Base-by-base conservation (phyloP, 2,888 invertebrate species). In the Odiellus spinosus region DNA sequence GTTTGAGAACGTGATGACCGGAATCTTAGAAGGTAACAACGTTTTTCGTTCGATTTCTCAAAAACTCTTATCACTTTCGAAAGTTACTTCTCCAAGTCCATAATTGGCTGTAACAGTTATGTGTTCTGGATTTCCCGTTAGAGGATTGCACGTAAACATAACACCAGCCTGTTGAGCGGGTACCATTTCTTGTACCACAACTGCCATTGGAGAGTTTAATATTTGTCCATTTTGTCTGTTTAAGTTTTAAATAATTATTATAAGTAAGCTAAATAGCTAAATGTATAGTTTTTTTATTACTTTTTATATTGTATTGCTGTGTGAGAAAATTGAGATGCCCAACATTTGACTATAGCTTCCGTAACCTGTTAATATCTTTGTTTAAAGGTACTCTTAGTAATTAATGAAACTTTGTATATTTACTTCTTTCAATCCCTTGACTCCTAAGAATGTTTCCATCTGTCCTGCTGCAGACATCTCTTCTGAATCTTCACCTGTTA, bases 381-480 rank as follows among this genome's bases (percentile, higher is more conserved):
- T n/a, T n/a, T n/a, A 26, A 6, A 26, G 26, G 4, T 26, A 26
- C 26, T 26, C 26, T 26, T 26, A 26, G 8, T 26, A 4, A 8
- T 26, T 26, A 6, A 26, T 26, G 26, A 26, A 26, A 26, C 4
- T 4, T 26, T 8, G 26, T 4, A 26, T 26, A 26, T 26, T n/a
- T 26, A 26, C 26, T 26, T 26, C 3, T 10, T 38, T 38, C 1
- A 38, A 8, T 38, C 70, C 71, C 38, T 62, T 63, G 46, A 82
- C 75, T 1, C 82, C 82, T 3, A 87, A 68, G 50, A 78, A 73
- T 0, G 83, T 83, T 51, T 78, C 77, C 66, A 86, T 81, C 67
- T 87, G 86, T 1, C 86, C 86, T 0, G 86, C 85, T 3, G 81
- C 78, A 0, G 84, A 84, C 10, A 81, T 67, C 42, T 80, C 81